Evolutionary conservation across 1,140 invertebrate genomes (phyloP).

Genomic region (Ephestia elutella): DNA sequence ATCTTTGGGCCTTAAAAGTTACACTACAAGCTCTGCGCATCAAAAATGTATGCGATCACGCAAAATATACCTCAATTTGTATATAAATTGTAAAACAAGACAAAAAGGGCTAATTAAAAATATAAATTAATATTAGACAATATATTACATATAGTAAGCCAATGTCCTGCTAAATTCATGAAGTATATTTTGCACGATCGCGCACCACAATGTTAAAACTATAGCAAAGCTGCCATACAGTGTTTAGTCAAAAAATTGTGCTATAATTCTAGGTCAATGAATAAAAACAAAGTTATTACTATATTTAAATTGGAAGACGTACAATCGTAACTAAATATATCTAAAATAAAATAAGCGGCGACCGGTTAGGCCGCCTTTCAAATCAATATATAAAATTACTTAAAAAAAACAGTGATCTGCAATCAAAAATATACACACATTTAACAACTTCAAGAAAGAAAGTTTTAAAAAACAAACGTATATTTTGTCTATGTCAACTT

Average conservation of each 20-base stretch:
- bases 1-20: constrained; percentile 65
- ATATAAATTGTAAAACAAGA: too few species aligned
- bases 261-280: constrained; percentile 28
- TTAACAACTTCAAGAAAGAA: constrained; percentile 17
- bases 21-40: constrained; percentile 42
- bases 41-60: background rate
- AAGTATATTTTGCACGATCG: background rate
- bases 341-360: constrained; percentile 28
- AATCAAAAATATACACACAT: constrained; percentile 65
- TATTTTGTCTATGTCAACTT: constrained; percentile 13
- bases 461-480: constrained; percentile 16
- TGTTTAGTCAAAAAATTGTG: constrained; percentile 50
- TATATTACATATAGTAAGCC: background rate
- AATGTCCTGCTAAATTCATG: background rate
- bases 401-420: constrained; percentile 26
- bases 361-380: constrained; percentile 34
- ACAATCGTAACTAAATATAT: constrained; percentile 32
- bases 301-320: constrained; percentile 37
- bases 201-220: constrained; percentile 31
- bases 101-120: background rate
- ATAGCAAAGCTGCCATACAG: constrained; percentile 36
- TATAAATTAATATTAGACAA: constrained; percentile 37
- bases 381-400: constrained; percentile 25
- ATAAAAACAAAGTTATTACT: constrained; percentile 28
- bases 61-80: background rate